These are phyloP conservation scores for Leptoclinus maculatus DNA, from an alignment of 2,797 vertebrate genomes.

Conservation along the genomic window DNA sequence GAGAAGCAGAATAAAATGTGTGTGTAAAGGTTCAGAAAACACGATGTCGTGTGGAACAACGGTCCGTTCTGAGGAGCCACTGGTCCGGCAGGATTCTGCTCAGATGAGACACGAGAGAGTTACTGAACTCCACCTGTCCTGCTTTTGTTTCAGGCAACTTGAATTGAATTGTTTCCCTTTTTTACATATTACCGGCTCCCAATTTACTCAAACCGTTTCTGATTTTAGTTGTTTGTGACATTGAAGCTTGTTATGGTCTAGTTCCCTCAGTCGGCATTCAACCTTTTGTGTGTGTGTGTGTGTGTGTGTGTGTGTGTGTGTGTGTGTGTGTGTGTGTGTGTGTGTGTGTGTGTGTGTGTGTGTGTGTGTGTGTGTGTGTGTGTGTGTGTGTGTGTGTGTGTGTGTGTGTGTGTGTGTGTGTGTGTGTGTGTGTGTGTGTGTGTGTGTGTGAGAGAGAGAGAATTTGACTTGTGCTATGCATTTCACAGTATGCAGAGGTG, in stretches of 20 bases:
- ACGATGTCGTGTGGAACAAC: not conserved
- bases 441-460: not conserved
- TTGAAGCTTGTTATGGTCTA: not conserved
- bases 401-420: too few species aligned
- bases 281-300: not conserved
- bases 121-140: not conserved
- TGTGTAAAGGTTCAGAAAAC: not conserved
- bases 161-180: not conserved
- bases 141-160: not conserved
- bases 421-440: not conserved
- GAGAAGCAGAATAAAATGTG: not conserved
- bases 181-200: not conserved
- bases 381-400: not conserved
- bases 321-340: not conserved
- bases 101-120: slow-evolving; percentile 23
- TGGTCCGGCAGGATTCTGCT: slow-evolving; percentile 47
- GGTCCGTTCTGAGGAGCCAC: slow-evolving; percentile 17
- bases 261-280: not conserved
- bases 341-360: not conserved
- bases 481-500: slow-evolving; percentile 46
- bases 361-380: not conserved
- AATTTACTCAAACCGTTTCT: not conserved
- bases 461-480: slow-evolving; percentile 2
- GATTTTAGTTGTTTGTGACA: not conserved
- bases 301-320: not conserved